These are phyloP conservation scores for Cyanistes caeruleus DNA, from an alignment of 2,113 vertebrate genomes.

Conservation along the genomic window DNA sequence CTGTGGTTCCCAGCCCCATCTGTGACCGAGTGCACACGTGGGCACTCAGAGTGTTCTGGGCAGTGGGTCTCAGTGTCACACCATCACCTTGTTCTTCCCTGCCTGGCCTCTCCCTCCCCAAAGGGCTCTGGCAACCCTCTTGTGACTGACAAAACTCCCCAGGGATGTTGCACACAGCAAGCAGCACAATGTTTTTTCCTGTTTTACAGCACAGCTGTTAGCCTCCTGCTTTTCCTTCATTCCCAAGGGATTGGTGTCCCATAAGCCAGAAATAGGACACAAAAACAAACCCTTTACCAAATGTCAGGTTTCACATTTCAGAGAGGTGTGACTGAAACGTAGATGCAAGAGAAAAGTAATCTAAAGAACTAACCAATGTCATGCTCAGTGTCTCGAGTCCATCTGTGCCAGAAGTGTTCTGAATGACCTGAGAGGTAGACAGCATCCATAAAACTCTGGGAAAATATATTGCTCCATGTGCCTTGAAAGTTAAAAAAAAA, in stretches of 20 bases:
- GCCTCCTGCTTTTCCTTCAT: background rate
- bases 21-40: rapidly evolving
- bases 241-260: background rate
- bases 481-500: slow-evolving; percentile 45
- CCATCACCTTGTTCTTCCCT: background rate
- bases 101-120: background rate
- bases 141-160: background rate
- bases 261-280: background rate
- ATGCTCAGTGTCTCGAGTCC: slow-evolving; percentile 32
- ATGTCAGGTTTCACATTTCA: background rate
- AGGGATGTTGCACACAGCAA: background rate
- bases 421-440: slow-evolving; percentile 68
- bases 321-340: background rate
- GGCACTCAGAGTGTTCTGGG: background rate
- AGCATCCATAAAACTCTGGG: slow-evolving; percentile 73
- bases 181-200: background rate
- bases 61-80: background rate
- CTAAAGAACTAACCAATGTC: slow-evolving; percentile 47
- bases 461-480: slow-evolving; percentile 81
- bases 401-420: slow-evolving; percentile 63
- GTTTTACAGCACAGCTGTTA: background rate
- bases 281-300: background rate
- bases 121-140: background rate
- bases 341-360: background rate
- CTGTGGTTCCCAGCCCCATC: rapidly evolving